Evolutionary conservation across 2,113 vertebrate species (phyloP), one percentile per base, ranked within the genome.

Genomic region (Ctenodactylus gundi): DNA sequence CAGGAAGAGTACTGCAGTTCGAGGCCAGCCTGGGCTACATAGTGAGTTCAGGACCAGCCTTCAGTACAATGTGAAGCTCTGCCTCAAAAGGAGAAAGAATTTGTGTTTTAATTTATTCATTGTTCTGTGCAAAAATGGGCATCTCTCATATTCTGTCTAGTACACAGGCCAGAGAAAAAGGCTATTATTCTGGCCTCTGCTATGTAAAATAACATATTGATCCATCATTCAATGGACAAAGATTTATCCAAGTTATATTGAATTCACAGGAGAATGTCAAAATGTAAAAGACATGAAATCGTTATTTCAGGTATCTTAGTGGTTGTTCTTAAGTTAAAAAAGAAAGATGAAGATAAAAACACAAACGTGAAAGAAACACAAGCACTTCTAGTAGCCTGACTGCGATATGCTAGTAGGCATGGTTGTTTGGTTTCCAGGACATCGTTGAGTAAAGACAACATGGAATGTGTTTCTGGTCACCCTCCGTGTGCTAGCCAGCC

Each of bases 281-380:
- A 23, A 17, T 72, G 6, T 67, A 0, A 75, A 88, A 91, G 18
- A 80, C 23, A 72, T 39, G 34, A 89, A 91, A 20, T 4, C 73
- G 51, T 85, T n/a, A 70, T 82, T 88, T 88, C 81, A 82, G 34
- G 65, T 58, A 86, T 34, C 34, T 41, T 58, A 18, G 8, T 85
- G 85, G 12, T 41, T 73, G 13, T 88, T 82, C 70, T 70, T 20
- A 4, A 21, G 25, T 51, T 29, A 91, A 81, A 70, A 39, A 72
- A 57, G 72, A 41, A 84, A 75, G 55, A 51, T 60, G 44, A 10
- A 4, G 6, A 23, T 3, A 84, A 85, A 62, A 36, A 62, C 44
- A 21, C 80, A 84, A 88, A 88, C n/a, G 7, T 78, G 31, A 21
- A 93, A 91, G 21, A 13, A 58, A 85, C 27, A 64, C 85, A 93